Percentiles rank a stretch among this genome's conserved stretches.
Conservation (phyloP, 2,113 vertebrate genomes). For the Pleuronectes platessa region DNA sequence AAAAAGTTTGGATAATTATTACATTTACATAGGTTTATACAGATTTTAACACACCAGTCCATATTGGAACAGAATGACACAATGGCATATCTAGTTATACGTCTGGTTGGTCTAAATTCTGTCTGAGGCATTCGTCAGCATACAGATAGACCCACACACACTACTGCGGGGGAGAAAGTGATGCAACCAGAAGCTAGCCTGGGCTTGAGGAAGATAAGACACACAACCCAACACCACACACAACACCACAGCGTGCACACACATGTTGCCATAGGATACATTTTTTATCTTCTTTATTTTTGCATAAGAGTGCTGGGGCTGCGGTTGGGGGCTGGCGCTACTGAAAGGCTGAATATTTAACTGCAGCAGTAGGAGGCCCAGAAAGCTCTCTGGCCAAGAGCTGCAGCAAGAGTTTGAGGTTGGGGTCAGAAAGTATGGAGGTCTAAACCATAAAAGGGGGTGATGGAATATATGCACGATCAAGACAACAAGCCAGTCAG, state of each 20-base stretch:
- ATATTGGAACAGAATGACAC: not conserved
- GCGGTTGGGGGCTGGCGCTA: conserved; percentile 2
- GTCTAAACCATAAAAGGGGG: not conserved
- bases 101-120: not conserved
- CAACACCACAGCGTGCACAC: not conserved
- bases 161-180: conserved; percentile 31
- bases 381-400: conserved; percentile 1
- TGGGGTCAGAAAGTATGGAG: not conserved
- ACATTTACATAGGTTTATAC: not conserved
- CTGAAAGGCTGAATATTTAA: conserved; percentile 2
- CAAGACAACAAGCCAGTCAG: not conserved
- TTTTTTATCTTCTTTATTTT: conserved; percentile 6
- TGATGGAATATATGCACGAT: not conserved
- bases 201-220: conserved; percentile 29
- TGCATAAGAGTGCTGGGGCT: conserved; percentile 8
- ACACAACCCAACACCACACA: too few relatives aligned
- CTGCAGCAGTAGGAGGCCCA: conserved; percentile 2
- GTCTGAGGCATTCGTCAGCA: not conserved
- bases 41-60: not conserved
- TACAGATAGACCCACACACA: not conserved
- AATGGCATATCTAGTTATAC: not conserved
- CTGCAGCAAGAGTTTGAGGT: not conserved
- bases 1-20: not conserved
- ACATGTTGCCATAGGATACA: conserved; percentile 31
- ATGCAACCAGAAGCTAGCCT: conserved; percentile 47